Percentiles rank a stretch among this genome's conserved stretches.
phyloP scores from a whole-genome alignment of 2,113 vertebrate species.

The Dipodomys spectabilis region DNA sequence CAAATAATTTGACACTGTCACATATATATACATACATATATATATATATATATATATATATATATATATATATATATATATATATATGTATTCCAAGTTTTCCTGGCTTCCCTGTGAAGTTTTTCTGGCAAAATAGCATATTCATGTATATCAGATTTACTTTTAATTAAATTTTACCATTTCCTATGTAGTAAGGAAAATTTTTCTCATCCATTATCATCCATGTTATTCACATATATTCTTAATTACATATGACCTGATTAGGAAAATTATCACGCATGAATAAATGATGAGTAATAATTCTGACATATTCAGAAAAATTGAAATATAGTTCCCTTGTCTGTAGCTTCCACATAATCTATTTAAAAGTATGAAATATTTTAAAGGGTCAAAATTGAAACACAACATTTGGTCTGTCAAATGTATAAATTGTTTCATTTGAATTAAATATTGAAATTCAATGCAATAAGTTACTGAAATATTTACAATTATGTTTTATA shows the following conservation, averaged over 20 bases:
- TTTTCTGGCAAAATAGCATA: slow-evolving; percentile 6
- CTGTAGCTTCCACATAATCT: not conserved
- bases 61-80: too few relatives aligned
- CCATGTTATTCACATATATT: not conserved
- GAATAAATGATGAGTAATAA: not conserved
- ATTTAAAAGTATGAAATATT: not conserved
- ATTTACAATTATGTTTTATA: not conserved
- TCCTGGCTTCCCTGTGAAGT: not conserved
- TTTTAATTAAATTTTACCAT: slow-evolving; percentile 44
- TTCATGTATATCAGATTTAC: not conserved
- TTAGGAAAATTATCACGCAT: not conserved
- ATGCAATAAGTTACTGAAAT: not conserved
- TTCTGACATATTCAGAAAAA: slow-evolving; percentile 16
- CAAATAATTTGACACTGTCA: slow-evolving; percentile 2
- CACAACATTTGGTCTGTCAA: not conserved
- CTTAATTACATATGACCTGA: not conserved
- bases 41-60: too few relatives aligned
- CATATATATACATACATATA: too few relatives aligned
- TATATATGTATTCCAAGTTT: not conserved
- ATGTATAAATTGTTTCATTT: not conserved
- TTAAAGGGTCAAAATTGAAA: slow-evolving; percentile 16
- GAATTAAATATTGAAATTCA: slow-evolving; percentile 19
- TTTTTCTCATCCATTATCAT: slow-evolving; percentile 4
- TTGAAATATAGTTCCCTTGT: slow-evolving; percentile 23
- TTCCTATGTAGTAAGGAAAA: not conserved